Base-by-base conservation (phyloP, 2,888 invertebrate species). In the Cepaea hortensis region DNA sequence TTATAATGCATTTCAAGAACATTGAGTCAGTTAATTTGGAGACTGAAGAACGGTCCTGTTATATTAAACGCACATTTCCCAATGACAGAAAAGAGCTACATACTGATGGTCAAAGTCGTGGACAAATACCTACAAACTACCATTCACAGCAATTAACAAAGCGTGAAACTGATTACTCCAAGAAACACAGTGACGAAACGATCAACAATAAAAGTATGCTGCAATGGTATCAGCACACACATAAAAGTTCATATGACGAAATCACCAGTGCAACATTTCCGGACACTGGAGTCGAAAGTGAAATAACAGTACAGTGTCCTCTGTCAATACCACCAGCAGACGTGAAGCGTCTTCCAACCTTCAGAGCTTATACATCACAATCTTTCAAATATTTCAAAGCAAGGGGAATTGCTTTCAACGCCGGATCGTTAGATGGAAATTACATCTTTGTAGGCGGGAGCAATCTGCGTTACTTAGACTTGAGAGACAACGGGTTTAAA, bases 311-410 rank as follows among this genome's bases (percentile, higher is more conserved):
- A 13, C 61, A 62, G 35, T 62, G 61, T 20, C n/a, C 55, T n/a
- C 5, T 11, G 20, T 1, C 50, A 3, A 61, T 3, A 11, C 46
- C 35, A 23, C 35, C 15, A 7, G 20, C 15, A 13, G 46, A 61
- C 13, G 0, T 3, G 15, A 18, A 3, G 4, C 11, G 3, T 0
- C 20, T 9, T 23, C 23, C 55, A 11, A n/a, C 3, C 13, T 15
- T 62, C 18, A 61, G 4, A 35, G 0, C 62, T 35, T 79, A 79
- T 7, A 6, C 35, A 4, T 62, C 79, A 79, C 0, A 23, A 46
- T 79, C 79, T 4, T 13, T 79, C 2, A 62, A 61, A 79, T 79
- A 62, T 79, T 4, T 77, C 2, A 77, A 77, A 77, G 77, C 11
- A 9, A 77, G 23, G 2, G 35, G 35, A 15, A 1, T 55, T 35